phyloP scores from a whole-genome alignment of 2,797 vertebrate species.

The Pipistrellus pipistrellus region DNA sequence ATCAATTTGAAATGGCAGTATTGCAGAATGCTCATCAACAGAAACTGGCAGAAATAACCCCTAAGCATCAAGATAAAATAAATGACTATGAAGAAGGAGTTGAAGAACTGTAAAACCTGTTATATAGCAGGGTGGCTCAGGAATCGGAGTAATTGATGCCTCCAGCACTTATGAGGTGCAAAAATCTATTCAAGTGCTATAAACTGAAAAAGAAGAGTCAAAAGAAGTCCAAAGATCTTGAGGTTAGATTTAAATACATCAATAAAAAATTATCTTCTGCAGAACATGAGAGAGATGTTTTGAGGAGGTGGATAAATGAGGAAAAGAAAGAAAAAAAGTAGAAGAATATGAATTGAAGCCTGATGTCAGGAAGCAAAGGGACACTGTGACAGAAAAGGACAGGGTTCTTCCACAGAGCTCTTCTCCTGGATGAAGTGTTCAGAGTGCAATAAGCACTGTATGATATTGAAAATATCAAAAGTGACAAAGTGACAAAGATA shows the following conservation, averaged over 20 bases:
- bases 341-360: conserved; percentile 88
- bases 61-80: conserved; percentile 91
- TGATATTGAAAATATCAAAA: conserved; percentile 87
- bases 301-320: conserved; percentile 88
- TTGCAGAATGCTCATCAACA: conserved; percentile 92
- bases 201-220: conserved; percentile 73
- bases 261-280: conserved; percentile 87
- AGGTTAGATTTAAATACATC: conserved; percentile 87
- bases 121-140: conserved; percentile 87
- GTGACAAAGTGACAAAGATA: conserved; percentile 79
- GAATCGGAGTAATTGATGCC: conserved; percentile 69
- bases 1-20: conserved; percentile 88
- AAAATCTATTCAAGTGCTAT: conserved; percentile 82
- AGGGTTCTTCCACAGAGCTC: conserved; percentile 85
- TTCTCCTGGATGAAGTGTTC: neutral
- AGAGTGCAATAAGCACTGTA: conserved; percentile 85
- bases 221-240: conserved; percentile 84
- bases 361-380: conserved; percentile 58
- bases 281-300: conserved; percentile 80
- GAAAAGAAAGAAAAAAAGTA: conserved; percentile 88
- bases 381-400: conserved; percentile 88
- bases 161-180: conserved; percentile 87
- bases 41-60: conserved; percentile 91
- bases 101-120: conserved; percentile 94
- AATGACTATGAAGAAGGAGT: conserved; percentile 92